Evolutionary conservation across 2,888 invertebrate species (phyloP).

Genomic region (Amphipyra tragopoginis): DNA sequence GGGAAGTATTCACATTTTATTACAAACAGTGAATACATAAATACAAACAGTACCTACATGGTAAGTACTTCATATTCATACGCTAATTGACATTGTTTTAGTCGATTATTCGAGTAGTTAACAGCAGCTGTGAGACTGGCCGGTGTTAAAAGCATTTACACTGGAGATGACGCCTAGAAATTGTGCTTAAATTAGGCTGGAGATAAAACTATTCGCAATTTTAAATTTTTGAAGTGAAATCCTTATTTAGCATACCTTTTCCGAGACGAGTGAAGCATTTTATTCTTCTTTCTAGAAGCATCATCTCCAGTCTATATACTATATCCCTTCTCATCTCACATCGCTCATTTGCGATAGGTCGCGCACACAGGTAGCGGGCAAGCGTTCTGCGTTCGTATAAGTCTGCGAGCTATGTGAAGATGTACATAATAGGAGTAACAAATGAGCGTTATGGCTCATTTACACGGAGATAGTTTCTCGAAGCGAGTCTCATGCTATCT

Average conservation of each 20-base stretch:
- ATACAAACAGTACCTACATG: background rate
- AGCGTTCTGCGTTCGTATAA: too few species aligned
- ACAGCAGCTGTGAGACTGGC: background rate
- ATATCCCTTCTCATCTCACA: background rate
- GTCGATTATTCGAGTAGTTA: constrained; percentile 34
- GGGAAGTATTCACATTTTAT: background rate
- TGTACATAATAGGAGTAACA: background rate
- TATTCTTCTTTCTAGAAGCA: background rate
- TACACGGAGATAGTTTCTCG: too few species aligned
- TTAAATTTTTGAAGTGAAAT: too few species aligned
- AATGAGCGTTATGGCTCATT: too few species aligned
- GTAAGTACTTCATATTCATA: background rate
- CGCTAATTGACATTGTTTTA: constrained; percentile 6
- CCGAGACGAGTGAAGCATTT: too few species aligned
- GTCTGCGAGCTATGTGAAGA: background rate
- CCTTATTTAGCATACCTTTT: too few species aligned
- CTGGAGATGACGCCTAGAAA: background rate
- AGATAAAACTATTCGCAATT: too few species aligned
- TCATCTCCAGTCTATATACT: constrained; percentile 3
- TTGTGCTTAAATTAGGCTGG: too few species aligned
- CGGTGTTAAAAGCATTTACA: background rate
- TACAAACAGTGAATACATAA: background rate
- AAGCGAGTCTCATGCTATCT: too few species aligned
- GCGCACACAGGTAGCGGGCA: background rate
- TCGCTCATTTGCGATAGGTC: constrained; percentile 15